Percentiles rank a stretch among this genome's conserved stretches.
Conservation (phyloP, 2,797 vertebrate species). For the Scolopax bukidnonensis region DNA sequence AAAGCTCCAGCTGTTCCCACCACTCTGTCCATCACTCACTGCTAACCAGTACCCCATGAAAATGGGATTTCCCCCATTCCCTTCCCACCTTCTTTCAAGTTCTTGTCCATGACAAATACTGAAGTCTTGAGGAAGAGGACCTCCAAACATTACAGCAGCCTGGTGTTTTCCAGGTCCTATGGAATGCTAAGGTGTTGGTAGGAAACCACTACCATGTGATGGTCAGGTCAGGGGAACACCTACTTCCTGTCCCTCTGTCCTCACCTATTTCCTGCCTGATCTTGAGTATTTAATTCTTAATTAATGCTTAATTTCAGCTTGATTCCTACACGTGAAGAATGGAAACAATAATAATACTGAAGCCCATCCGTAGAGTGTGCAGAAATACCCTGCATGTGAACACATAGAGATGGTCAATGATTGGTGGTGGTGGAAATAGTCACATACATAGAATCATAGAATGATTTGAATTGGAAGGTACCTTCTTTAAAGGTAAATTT, state of each 20-base stretch:
- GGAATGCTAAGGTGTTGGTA: not conserved
- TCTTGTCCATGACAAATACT: not conserved
- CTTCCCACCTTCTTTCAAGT: not conserved
- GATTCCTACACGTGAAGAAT: not conserved
- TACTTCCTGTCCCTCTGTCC: not conserved
- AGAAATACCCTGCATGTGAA: not conserved
- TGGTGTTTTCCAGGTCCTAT: not conserved
- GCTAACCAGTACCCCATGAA: not conserved
- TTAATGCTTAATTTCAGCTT: not conserved
- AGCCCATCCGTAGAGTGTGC: accelerated
- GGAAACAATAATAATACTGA: not conserved
- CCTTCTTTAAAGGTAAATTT: not conserved
- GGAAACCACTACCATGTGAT: not conserved
- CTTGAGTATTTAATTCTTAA: not conserved
- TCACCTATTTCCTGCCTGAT: not conserved
- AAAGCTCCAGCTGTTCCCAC: not conserved
- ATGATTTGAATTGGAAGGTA: not conserved
- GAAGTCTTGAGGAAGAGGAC: not conserved
- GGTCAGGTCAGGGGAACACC: not conserved
- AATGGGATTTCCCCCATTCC: not conserved
- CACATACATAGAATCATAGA: not conserved
- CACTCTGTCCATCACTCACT: accelerated
- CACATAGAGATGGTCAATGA: not conserved
- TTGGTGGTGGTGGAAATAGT: not conserved
- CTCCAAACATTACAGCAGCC: not conserved